Evolutionary conservation across 1,140 invertebrate species (phyloP), one percentile per base, ranked within the genome.

Genomic region (Helicoverpa zea): DNA sequence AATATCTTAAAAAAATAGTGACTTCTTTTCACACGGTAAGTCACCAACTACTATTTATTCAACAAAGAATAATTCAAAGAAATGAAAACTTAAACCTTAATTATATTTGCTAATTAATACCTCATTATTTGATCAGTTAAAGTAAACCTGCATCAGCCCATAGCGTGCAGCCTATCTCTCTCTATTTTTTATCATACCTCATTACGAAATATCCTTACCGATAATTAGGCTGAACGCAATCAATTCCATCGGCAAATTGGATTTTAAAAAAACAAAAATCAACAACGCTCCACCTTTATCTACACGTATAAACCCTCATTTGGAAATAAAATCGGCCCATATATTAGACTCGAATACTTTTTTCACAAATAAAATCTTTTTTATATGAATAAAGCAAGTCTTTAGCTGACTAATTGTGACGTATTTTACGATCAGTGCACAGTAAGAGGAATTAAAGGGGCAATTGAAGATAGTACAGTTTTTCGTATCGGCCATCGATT

Each of bases 341-440:
- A 88, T 83, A 80, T 88, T 84, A 85, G 72, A 79, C 77, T 51
- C 35, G 77, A 59, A 66, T 54, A 35, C 61, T 77, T 66, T 78
- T 78, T 78, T 78, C 30, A 68, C 16, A 66, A 66, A 78, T 64
- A 56, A 56, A 76, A 75, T 29, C 76, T 86, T 89, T 90, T 89
- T 88, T 85, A 85, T 86, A 87, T 84, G 85, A 85, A 88, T 87
- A 88, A 88, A 87, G 52, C 79, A 81, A 81, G 86, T 86, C 83
- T 89, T 88, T 89, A 84, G 82, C 79, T 86, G 87, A 90, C 88
- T 92, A 92, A 92, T 91, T 92, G 91, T 88, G 84, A 87, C 81
- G 87, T 89, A 91, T 89, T 90, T 92, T 91, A 92, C 88, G 90
- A 91, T 84, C 87, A 61, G 68, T 68, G 81, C 82, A 82, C 83